Evolutionary conservation across 1,140 invertebrate genomes (phyloP).

Genomic region (Harpegnathos saltator): DNA sequence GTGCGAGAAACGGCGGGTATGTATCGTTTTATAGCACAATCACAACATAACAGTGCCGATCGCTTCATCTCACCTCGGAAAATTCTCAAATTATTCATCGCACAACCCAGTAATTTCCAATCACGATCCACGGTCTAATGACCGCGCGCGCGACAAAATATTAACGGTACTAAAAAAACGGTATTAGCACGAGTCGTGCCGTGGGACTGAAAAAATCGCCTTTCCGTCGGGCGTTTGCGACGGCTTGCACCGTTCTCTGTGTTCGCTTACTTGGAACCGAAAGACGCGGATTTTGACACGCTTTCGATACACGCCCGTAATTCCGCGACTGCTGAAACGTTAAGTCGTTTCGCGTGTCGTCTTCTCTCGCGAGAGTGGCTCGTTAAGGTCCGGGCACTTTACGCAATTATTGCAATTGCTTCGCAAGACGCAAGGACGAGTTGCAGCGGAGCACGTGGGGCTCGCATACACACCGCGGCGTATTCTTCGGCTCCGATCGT

Average conservation of each 20-base stretch:
- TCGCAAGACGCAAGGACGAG: constrained; percentile 9
- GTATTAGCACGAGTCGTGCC: no score
- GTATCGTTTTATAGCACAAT: no score
- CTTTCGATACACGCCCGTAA: background rate
- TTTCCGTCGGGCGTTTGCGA: no score
- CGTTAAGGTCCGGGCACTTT: constrained; percentile 19
- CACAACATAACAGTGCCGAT: no score
- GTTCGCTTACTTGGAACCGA: background rate
- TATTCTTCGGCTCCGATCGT: background rate
- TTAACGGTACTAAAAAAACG: no score
- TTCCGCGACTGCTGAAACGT: background rate
- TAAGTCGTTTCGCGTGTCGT: constrained; percentile 24
- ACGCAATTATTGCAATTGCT: constrained; percentile 54
- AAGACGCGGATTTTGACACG: background rate
- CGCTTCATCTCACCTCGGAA: no score
- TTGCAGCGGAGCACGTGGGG: background rate
- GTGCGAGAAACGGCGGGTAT: no score
- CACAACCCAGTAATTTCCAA: no score
- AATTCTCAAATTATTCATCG: no score
- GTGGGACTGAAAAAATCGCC: background rate
- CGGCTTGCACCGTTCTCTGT: background rate
- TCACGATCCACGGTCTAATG: no score
- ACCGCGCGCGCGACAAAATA: no score
- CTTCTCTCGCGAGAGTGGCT: constrained; percentile 4
- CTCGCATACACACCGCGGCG: background rate